Evolutionary conservation across 2,113 vertebrate genomes (phyloP).

Genomic region (Scolopax mira): DNA sequence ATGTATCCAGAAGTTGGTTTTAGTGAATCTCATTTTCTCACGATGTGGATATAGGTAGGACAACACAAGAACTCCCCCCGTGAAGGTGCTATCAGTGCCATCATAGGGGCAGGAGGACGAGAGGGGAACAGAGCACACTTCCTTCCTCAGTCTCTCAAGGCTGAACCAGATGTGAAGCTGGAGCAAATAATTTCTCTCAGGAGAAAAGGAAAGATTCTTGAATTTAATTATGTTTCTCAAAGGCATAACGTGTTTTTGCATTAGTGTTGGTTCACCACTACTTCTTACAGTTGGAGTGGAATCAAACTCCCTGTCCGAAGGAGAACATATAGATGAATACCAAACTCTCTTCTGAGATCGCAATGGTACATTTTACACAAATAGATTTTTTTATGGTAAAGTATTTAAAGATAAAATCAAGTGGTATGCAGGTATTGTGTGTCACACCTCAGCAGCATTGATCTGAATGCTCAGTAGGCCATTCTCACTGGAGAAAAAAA

Average conservation of each 20-base stretch:
- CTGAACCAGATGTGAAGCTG: background rate
- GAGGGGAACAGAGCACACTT: background rate
- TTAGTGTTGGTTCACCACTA: background rate
- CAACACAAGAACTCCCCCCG: background rate
- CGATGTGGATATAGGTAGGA: background rate
- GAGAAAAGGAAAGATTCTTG: background rate
- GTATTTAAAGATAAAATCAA: background rate
- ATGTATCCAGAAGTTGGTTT: background rate
- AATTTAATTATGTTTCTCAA: background rate
- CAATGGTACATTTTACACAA: background rate
- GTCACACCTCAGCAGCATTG: background rate
- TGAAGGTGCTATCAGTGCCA: background rate
- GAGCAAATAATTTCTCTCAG: background rate
- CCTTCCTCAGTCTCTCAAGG: background rate
- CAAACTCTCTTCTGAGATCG: background rate
- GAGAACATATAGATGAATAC: background rate
- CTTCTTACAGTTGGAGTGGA: background rate
- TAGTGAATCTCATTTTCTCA: background rate
- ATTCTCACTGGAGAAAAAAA: background rate
- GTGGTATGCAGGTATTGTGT: background rate
- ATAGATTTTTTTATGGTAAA: background rate
- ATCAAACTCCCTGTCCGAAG: background rate
- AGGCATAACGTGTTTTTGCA: background rate
- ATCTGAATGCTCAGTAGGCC: background rate
- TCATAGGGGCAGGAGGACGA: background rate